phyloP scores from a whole-genome alignment of 1,140 invertebrate genomes.

The Oncopodura yosiiana region DNA sequence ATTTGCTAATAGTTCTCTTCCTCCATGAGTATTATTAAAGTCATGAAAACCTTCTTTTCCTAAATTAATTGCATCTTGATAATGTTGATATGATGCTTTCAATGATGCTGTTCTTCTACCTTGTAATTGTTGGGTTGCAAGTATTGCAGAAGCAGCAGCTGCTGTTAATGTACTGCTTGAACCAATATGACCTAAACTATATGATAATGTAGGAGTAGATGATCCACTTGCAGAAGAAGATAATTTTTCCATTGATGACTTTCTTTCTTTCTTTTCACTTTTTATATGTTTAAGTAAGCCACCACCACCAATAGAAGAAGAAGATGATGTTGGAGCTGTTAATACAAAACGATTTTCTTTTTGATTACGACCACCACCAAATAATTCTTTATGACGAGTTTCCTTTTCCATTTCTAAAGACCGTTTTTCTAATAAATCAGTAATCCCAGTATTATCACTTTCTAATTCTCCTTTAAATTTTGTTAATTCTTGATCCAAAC shows the following conservation, averaged over 20 bases:
- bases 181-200: slow-evolving; percentile 59
- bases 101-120: slow-evolving; percentile 84
- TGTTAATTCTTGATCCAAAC: slow-evolving; percentile 85
- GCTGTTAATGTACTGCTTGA: slow-evolving; percentile 79
- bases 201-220: slow-evolving; percentile 44
- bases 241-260: slow-evolving; percentile 24
- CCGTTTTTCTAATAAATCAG: slow-evolving; percentile 83
- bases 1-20: slow-evolving; percentile 57
- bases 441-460: slow-evolving; percentile 95
- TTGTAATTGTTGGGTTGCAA: slow-evolving; percentile 89
- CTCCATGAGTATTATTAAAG: slow-evolving; percentile 50
- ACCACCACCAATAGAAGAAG: slow-evolving; percentile 3
- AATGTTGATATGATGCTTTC: slow-evolving; percentile 39
- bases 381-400: neutral
- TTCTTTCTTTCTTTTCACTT: slow-evolving; percentile 34
- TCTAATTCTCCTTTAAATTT: slow-evolving; percentile 99
- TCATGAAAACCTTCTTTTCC: no score
- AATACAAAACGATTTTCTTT: slow-evolving; percentile 53
- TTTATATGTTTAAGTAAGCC: no score
- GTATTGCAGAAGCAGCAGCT: slow-evolving; percentile 87
- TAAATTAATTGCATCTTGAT: neutral
- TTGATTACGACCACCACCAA: slow-evolving; percentile 41
- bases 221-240: slow-evolving; percentile 23
- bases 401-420: neutral
- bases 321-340: slow-evolving; percentile 30